Percentiles rank a stretch among this genome's conserved stretches.
phyloP scores from a whole-genome alignment of 1,140 invertebrate genomes.

The Argopecten irradians region DNA sequence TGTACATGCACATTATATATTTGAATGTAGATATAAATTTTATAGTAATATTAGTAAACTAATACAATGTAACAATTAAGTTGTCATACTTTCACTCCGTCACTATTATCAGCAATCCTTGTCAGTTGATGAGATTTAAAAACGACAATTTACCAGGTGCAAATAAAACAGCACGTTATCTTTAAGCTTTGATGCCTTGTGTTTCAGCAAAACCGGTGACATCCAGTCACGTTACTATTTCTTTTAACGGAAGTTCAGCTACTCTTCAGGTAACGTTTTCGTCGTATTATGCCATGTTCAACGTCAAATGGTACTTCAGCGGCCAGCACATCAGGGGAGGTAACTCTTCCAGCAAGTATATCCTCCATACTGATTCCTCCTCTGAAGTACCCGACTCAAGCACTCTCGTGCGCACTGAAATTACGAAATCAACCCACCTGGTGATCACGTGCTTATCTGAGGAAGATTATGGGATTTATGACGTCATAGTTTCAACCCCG shows the following conservation, averaged over 20 bases:
- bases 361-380: background rate
- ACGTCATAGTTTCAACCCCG: background rate
- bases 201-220: background rate
- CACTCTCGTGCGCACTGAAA: background rate
- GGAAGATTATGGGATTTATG: slow-evolving; percentile 1
- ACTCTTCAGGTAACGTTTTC: background rate
- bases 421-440: background rate
- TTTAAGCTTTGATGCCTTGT: too few species aligned
- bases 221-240: background rate
- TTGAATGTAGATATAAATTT: too few species aligned
- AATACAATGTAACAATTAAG: too few species aligned
- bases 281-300: background rate
- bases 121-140: too few species aligned
- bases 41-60: too few species aligned
- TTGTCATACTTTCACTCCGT: too few species aligned
- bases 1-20: too few species aligned
- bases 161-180: too few species aligned
- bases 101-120: too few species aligned
- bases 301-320: background rate
- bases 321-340: background rate
- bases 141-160: too few species aligned
- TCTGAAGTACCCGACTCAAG: background rate
- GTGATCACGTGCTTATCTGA: background rate
- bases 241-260: background rate
- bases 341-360: background rate